Conservation (phyloP, 2,113 vertebrate genomes). For the Cairina moschata region DNA sequence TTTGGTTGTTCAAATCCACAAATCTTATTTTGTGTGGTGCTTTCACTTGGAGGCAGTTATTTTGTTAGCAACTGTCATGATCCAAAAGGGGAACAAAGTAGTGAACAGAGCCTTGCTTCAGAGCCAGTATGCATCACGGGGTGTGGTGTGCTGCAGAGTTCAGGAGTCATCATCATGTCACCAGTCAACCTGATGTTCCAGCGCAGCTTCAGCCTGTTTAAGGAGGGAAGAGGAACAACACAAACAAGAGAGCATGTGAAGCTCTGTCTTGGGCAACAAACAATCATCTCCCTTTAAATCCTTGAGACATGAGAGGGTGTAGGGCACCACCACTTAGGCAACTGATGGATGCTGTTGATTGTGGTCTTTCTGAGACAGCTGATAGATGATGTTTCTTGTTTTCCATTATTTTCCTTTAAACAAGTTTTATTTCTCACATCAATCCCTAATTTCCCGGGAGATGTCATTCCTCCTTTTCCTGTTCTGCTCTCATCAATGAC, state of each 20-base stretch:
- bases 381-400: no score
- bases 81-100: neutral
- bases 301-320: neutral
- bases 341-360: neutral
- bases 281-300: neutral
- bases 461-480: no score
- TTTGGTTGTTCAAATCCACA: neutral
- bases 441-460: no score
- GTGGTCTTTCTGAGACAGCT: no score
- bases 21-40: neutral
- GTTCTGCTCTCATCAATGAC: no score
- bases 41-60: neutral
- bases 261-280: neutral
- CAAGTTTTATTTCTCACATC: no score
- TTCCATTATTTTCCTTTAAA: no score
- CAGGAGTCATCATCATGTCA: neutral
- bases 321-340: neutral
- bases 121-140: neutral
- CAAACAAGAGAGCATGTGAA: neutral
- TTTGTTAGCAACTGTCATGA: fast-evolving
- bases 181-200: neutral
- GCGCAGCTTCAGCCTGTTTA: neutral
- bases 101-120: neutral
- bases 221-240: neutral
- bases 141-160: neutral